Conservation (phyloP, 2,113 vertebrate genomes). For the Phrynocephalus versicolor region DNA sequence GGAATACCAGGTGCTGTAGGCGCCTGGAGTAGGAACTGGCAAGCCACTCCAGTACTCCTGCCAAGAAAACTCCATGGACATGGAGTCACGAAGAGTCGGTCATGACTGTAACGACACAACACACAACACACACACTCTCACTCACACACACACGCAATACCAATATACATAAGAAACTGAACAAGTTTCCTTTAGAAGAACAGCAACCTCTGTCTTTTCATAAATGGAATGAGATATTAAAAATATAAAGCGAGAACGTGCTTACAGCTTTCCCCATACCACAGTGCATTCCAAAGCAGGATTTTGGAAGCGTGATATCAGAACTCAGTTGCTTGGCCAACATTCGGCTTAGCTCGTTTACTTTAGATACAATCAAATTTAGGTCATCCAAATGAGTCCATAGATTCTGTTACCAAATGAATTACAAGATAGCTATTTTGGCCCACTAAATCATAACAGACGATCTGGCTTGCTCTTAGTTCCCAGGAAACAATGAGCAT, state of each 20-base stretch:
- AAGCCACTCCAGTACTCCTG: too few species aligned
- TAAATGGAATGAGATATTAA: conserved; percentile 12
- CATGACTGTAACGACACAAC: too few species aligned
- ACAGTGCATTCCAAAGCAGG: background rate
- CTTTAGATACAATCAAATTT: conserved; percentile 27
- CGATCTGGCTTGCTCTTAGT: background rate
- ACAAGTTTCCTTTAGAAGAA: background rate
- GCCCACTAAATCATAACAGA: background rate
- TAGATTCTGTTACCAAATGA: conserved; percentile 9
- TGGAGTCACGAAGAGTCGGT: too few species aligned
- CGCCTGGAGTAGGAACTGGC: too few species aligned
- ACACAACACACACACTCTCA: too few species aligned
- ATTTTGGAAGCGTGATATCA: conserved; percentile 17
- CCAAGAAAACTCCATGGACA: too few species aligned
- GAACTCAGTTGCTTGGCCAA: conserved; percentile 23
- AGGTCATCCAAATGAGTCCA: conserved; percentile 23
- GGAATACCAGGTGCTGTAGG: too few species aligned
- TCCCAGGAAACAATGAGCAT: background rate
- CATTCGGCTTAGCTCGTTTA: conserved; percentile 16
- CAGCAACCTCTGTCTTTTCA: background rate
- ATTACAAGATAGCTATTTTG: conserved; percentile 10
- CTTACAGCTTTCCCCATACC: background rate
- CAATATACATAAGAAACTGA: background rate
- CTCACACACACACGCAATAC: background rate
- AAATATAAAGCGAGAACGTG: background rate